phyloP scores from a whole-genome alignment of 2,888 invertebrate species.

The Eupithecia vulgata region DNA sequence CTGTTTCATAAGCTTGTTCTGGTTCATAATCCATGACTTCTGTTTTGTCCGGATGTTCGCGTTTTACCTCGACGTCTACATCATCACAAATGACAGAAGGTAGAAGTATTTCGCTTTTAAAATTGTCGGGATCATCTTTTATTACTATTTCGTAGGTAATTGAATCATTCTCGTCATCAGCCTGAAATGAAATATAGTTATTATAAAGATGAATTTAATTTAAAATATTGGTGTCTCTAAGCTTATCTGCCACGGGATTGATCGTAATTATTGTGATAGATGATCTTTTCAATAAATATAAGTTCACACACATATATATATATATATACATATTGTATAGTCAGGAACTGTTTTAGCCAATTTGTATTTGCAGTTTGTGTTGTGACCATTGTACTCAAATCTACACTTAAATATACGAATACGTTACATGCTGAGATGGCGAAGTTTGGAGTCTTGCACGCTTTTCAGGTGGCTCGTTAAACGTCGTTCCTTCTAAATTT shows the following conservation, averaged over 20 bases:
- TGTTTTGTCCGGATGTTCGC: not conserved
- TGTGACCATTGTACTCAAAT: not conserved
- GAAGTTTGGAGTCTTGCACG: not conserved
- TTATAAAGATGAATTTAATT: not conserved
- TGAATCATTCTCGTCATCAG: not conserved
- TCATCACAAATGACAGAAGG: not conserved
- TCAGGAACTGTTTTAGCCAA: not conserved
- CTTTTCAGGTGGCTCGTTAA: not conserved
- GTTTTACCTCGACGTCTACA: not conserved
- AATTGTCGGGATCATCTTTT: not conserved
- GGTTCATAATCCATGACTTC: not conserved
- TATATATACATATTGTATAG: too few relatives aligned
- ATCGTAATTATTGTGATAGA: not conserved
- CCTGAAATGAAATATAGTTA: not conserved
- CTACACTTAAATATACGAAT: not conserved
- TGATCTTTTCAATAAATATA: not conserved
- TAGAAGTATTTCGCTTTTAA: not conserved
- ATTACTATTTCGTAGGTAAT: constrained; percentile 2
- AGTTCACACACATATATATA: not conserved
- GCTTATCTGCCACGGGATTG: not conserved
- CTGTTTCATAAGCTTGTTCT: not conserved
- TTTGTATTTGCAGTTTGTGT: not conserved
- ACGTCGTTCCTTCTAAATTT: not conserved
- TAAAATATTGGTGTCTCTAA: not conserved
- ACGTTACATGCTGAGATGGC: not conserved